Conservation (phyloP, 37 sponge, comb jelly and placozoan species). For the Hormiphora californensis region DNA sequence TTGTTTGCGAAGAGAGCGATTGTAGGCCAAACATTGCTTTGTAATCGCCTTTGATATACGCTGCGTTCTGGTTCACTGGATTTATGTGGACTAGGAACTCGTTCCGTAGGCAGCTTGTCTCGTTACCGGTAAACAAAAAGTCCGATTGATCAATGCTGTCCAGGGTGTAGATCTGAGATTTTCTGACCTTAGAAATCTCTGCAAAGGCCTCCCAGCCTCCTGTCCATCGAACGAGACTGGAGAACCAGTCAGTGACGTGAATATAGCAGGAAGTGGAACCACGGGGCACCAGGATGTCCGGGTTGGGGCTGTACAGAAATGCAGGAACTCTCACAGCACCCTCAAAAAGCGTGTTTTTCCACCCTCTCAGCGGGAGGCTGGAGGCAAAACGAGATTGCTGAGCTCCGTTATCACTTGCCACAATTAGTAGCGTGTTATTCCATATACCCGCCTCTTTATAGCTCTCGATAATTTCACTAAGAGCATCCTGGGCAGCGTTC, state of each 20-base stretch:
- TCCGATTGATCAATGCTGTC: background rate
- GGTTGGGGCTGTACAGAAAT: background rate
- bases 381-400: background rate
- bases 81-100: background rate
- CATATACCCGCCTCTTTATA: constrained; percentile 58
- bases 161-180: background rate
- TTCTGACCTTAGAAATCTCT: no score
- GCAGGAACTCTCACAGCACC: background rate
- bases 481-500: constrained; percentile 54
- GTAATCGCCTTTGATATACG: background rate
- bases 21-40: background rate
- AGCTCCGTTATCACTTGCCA: constrained; percentile 71
- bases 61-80: background rate
- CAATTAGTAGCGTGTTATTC: constrained; percentile 64
- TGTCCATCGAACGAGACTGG: background rate
- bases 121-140: background rate
- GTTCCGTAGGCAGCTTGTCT: background rate
- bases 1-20: background rate
- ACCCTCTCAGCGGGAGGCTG: background rate
- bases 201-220: background rate
- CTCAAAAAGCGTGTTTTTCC: background rate
- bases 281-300: background rate
- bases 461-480: constrained; percentile 30
- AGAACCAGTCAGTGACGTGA: background rate
- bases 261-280: background rate